Evolutionary conservation across 2,888 invertebrate genomes (phyloP), one percentile per base, ranked within the genome.

Genomic region (Caenorhabditis imperialis): DNA sequence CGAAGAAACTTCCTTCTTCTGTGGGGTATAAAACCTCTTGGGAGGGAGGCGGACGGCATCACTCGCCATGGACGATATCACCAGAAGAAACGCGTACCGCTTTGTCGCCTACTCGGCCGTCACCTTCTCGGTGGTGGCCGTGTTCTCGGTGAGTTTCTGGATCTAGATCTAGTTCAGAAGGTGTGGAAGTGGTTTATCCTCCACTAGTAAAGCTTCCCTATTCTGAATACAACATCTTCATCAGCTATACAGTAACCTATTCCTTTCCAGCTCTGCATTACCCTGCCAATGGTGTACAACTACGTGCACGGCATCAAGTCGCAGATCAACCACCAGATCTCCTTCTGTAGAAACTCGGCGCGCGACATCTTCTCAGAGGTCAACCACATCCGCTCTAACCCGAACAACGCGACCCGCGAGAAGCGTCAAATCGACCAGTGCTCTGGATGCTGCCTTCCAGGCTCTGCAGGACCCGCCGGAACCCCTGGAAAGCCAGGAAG

Each of bases 381-480:
- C 7, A 30, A 30, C 30, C 30, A 30, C 30, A 30, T 30, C 30
- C 30, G 30, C 6, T 6, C 30, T 30, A 7, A 6, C 6, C 30
- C 30, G 10, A 30, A 30, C 7, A 30, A 30, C 10, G 30, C 30
- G 7, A 7, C 30, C 10, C 30, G 30, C 6, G 6, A 7, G 7
- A 10, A 6, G 7, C 30, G 30, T 30, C 30, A 30, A 30, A 30
- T 10, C 30, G 30, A 10, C 6, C 10, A 30, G 7, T 79, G 79
- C 69, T 57, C 58, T 16, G 73, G 74, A 18, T 83, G 82, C 72
- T 82, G 83, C 58, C 72, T 78, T 23, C 81, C 83, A 55, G 83
- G 83, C 30, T 58, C 82, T 1, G 76, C 81, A 20, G 83, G 83
- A 79, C 79, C 81, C 20, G 71, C 77, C 42, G 84, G 84, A 60